Evolutionary conservation across 2,113 vertebrate genomes (phyloP), one percentile per base, ranked within the genome.

Genomic region (Actenoides lindsayi): DNA sequence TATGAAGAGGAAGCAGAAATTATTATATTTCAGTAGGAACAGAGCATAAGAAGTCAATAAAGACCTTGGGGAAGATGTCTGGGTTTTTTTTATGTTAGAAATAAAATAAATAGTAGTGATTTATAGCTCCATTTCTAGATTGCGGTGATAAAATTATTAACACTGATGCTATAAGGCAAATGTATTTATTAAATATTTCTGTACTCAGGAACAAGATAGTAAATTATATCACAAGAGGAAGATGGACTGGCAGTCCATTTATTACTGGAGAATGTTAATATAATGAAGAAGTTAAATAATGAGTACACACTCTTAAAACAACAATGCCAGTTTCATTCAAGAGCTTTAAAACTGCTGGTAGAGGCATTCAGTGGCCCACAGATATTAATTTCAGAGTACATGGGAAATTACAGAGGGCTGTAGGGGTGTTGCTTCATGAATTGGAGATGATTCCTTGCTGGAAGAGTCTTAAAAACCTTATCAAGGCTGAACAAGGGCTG

Each of bases 161-260:
- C 78, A 69, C 48, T 85, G 53, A 54, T 87, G 91, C 74, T 93
- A 96, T 71, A 82, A 95, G 87, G 87, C n/a, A 91, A 82, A 94
- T 68, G 6, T 87, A 57, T 94, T 96, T 96, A 95, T 91, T 92
- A 95, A 96, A 84, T 95, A 93, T 94, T 87, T 96, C 77, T 91
- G 10, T 67, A 87, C 83, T 90, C 65, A 44, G 30, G 54, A 91
- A 56, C 25, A 65, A 35, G 42, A 51, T 91, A 77, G 83, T 48
- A 75, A 95, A 89, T 93, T 87, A 71, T 68, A 91, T 56, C 56
- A 56, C 15, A 60, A 37, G 51, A 78, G 7, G 48, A 96, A 82
- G 81, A 87, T 56, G 65, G 44, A 75, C 18, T 48, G 64, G n/a
- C 12, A 64, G 21, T 51, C 39, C 42, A 18, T 89, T 93, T 91